Conservation (phyloP, 2,888 invertebrate genomes). For the Punctoribates punctum region DNA sequence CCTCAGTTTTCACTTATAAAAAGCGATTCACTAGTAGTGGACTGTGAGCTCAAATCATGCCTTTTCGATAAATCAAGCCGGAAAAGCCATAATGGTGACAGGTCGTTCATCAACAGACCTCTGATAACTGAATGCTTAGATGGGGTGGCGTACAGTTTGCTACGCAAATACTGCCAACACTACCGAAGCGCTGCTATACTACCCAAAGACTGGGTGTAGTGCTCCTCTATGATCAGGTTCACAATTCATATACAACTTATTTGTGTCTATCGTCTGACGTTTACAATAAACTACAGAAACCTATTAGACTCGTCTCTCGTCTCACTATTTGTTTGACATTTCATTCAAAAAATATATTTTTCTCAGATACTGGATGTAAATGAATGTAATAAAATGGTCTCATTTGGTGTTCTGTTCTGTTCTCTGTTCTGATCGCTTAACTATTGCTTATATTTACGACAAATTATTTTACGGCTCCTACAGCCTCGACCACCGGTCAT, state of each 20-base stretch:
- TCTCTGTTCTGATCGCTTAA: background rate
- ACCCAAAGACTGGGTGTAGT: background rate
- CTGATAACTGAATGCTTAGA: background rate
- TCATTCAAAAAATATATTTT: too few relatives aligned
- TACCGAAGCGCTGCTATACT: background rate
- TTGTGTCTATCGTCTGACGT: too few relatives aligned
- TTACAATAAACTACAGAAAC: too few relatives aligned
- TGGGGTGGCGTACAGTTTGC: slow-evolving; percentile 2
- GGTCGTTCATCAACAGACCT: slow-evolving; percentile 25
- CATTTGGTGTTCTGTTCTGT: background rate
- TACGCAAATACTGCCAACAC: background rate
- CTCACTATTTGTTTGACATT: too few relatives aligned
- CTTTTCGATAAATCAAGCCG: slow-evolving; percentile 31
- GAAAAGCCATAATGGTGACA: slow-evolving; percentile 25
- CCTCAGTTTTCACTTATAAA: slow-evolving; percentile 26
- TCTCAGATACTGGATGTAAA: too few relatives aligned
- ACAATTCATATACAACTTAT: too few relatives aligned
- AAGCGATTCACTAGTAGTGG: background rate
- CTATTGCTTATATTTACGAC: slow-evolving; percentile 9
- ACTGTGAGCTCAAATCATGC: slow-evolving; percentile 18
- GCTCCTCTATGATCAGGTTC: background rate
- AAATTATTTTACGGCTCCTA: background rate
- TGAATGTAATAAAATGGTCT: too few relatives aligned
- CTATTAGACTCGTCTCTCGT: too few relatives aligned
- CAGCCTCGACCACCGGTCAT: background rate